Conservation (phyloP, 2,113 vertebrate genomes). For the Bombycilla garrulus region DNA sequence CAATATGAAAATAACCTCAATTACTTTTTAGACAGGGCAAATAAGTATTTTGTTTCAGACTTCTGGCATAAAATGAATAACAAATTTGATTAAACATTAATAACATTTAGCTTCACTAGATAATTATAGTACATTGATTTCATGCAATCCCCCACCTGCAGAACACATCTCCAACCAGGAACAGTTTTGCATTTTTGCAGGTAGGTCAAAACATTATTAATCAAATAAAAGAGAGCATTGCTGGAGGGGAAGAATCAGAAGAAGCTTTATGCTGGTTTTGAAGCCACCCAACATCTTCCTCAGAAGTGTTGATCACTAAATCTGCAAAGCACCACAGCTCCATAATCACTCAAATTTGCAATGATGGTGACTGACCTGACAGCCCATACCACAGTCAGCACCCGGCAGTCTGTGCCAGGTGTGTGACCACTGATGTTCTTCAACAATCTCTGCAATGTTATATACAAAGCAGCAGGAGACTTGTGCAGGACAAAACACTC, state of each 20-base stretch:
- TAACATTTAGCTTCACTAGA: neutral
- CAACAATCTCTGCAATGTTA: neutral
- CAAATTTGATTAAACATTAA: neutral
- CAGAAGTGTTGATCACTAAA: neutral
- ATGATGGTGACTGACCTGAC: accelerated
- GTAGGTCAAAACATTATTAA: neutral
- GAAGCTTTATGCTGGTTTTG: neutral
- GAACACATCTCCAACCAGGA: neutral
- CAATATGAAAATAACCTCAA: neutral
- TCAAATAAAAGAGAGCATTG: neutral
- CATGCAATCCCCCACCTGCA: neutral
- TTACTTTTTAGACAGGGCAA: neutral
- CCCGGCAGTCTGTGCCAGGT: neutral
- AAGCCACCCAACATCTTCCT: neutral
- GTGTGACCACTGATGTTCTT: neutral
- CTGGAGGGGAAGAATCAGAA: neutral
- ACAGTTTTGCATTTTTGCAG: neutral
- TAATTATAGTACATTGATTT: neutral
- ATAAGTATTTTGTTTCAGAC: neutral
- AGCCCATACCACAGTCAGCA: neutral
- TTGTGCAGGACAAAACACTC: accelerated
- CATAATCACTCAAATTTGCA: too few species aligned
- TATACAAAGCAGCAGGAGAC: neutral
- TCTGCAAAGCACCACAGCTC: neutral
- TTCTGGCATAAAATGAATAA: neutral